Evolutionary conservation across 1,140 invertebrate species (phyloP).

Genomic region (Drosophila kohkoa): DNA sequence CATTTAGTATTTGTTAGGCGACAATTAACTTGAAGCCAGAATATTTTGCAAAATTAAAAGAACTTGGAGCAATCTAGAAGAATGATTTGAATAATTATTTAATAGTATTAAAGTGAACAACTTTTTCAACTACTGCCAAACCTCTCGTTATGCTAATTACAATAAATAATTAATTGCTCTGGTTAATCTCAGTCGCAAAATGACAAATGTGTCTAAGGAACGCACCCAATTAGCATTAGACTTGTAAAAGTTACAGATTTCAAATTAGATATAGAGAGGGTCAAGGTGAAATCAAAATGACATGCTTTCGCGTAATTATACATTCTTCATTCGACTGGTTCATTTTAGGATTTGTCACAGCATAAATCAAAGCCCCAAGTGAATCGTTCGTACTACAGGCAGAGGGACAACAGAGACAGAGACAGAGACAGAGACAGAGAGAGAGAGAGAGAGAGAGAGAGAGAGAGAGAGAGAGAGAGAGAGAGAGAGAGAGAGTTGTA

Average conservation of each 20-base stretch:
- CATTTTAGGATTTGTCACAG: background rate
- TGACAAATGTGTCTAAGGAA: constrained; percentile 4
- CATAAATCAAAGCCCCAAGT: background rate
- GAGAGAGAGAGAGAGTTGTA: constrained; percentile 52
- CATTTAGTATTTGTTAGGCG: background rate
- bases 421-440: too few species aligned
- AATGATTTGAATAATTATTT: too few species aligned
- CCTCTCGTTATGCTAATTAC: background rate
- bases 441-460: constrained; percentile 51
- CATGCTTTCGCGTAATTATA: constrained; percentile 1
- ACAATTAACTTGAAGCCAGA: constrained; percentile 1
- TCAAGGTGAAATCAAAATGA: constrained; percentile 5
- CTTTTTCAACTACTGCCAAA: too few species aligned
- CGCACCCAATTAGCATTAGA: constrained; percentile 4
- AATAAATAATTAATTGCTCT: constrained; percentile 13
- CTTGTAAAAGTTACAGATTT: background rate
- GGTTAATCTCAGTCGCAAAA: background rate
- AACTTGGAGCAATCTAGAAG: too few species aligned
- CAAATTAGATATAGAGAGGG: background rate
- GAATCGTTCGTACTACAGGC: constrained; percentile 9
- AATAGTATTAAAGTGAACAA: too few species aligned
- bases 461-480: constrained; percentile 35
- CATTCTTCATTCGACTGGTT: constrained; percentile 1
- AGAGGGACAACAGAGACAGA: constrained; percentile 2
- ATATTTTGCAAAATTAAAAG: background rate